These are phyloP conservation scores for Fratercula arctica DNA, from an alignment of 2,797 vertebrate genomes.

Conservation along the genomic window DNA sequence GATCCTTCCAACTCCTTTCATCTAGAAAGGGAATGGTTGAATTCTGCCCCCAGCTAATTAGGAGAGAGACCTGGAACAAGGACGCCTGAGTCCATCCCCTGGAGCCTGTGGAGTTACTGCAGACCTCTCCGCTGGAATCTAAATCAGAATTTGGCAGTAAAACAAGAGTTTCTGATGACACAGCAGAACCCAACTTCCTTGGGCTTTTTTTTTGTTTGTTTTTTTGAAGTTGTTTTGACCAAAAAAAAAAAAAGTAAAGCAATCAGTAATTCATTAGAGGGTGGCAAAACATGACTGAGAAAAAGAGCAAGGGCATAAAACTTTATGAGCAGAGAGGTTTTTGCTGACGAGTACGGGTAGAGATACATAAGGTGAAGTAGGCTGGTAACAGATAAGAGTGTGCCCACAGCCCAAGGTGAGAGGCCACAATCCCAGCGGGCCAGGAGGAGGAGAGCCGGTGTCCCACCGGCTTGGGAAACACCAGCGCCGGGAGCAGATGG, in stretches of 20 bases:
- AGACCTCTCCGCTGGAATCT: not conserved
- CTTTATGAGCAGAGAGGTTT: not conserved
- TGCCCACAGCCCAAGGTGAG: not conserved
- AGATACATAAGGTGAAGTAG: not conserved
- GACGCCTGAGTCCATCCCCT: fast-evolving
- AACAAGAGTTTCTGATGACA: not conserved
- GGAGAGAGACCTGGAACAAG: not conserved
- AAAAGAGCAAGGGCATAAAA: not conserved
- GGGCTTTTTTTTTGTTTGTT: not conserved
- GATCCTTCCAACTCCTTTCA: not conserved
- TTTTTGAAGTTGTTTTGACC: not conserved
- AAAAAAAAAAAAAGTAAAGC: not conserved
- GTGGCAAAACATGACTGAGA: not conserved
- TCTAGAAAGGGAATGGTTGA: not conserved
- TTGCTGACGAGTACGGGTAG: not conserved
- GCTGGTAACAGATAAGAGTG: not conserved
- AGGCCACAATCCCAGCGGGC: not conserved
- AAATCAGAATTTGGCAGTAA: not conserved
- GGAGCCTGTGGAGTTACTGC: not conserved
- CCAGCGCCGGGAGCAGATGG: not conserved
- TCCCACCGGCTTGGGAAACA: not conserved
- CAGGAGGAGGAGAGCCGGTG: not conserved
- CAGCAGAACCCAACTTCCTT: not conserved
- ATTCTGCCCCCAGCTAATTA: fast-evolving
- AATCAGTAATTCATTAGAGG: not conserved